A percentile compares a stretch with the other conserved stretches of the same genome.
Evolutionary conservation across 2,888 invertebrate genomes (phyloP).

Genomic region (Troides helena): DNA sequence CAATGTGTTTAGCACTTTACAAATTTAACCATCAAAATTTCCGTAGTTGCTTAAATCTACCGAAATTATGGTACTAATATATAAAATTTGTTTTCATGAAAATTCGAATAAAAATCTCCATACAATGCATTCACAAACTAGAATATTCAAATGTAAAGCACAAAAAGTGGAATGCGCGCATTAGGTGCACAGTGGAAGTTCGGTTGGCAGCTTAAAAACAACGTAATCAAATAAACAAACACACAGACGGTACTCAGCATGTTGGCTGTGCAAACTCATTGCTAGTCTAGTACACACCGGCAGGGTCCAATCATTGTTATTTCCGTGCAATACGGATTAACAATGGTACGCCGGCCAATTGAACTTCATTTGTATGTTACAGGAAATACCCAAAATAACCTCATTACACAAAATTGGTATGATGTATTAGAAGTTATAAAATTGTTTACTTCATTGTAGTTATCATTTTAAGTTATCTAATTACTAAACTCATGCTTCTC

Average conservation of each 20-base stretch:
- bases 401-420: too few species aligned
- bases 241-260: conserved; percentile 1
- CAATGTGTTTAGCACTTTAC: too few species aligned
- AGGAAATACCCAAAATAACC: not conserved
- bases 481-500: too few species aligned
- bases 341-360: conserved; percentile 19
- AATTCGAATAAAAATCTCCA: not conserved
- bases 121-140: not conserved
- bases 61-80: too few species aligned
- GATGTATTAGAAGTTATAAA: too few species aligned
- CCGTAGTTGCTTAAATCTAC: too few species aligned
- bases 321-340: conserved; percentile 15
- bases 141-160: not conserved
- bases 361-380: conserved; percentile 14
- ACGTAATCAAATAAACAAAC: conserved; percentile 3
- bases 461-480: too few species aligned
- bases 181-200: not conserved
- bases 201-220: conserved; percentile 1
- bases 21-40: too few species aligned
- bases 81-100: too few species aligned
- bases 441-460: too few species aligned
- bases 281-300: not conserved
- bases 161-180: not conserved
- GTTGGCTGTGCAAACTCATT: not conserved
- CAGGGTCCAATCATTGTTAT: conserved; percentile 17